phyloP scores from a whole-genome alignment of 2,113 vertebrate genomes.

The Rhinolophus sinicus region DNA sequence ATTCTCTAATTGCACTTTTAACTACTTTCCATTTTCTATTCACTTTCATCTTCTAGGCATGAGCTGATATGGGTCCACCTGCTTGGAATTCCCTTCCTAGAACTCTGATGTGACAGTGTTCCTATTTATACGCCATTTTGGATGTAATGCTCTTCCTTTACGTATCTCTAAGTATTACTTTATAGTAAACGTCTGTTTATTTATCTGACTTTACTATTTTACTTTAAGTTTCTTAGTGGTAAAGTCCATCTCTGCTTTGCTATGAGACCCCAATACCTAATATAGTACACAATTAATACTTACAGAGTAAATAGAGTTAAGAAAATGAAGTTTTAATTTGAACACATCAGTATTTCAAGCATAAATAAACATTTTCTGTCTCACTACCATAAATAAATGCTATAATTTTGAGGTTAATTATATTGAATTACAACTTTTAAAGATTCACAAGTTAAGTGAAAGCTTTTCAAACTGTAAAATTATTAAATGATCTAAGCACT shows the following conservation, averaged over 20 bases:
- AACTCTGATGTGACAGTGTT: not conserved
- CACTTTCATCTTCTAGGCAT: not conserved
- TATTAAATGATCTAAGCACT: not conserved
- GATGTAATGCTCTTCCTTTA: not conserved
- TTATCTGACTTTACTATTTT: not conserved
- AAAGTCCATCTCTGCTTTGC: not conserved
- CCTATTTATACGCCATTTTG: not conserved
- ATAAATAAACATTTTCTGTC: constrained; percentile 12
- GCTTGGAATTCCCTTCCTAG: no score
- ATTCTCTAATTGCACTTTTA: not conserved
- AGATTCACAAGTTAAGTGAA: not conserved
- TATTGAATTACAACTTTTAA: not conserved
- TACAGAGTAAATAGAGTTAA: not conserved
- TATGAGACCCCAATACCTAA: not conserved
- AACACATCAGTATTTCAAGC: not conserved
- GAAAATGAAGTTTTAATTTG: not conserved
- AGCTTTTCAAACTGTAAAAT: not conserved
- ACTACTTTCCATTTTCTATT: not conserved
- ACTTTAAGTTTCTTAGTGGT: not conserved
- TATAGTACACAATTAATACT: not conserved
- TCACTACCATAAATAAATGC: not conserved
- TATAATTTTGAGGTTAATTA: not conserved
- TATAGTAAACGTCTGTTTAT: not conserved
- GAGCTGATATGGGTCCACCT: not conserved
- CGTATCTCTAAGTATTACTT: not conserved